Conservation (phyloP, 1,140 invertebrate species). For the Linepithema humile region DNA sequence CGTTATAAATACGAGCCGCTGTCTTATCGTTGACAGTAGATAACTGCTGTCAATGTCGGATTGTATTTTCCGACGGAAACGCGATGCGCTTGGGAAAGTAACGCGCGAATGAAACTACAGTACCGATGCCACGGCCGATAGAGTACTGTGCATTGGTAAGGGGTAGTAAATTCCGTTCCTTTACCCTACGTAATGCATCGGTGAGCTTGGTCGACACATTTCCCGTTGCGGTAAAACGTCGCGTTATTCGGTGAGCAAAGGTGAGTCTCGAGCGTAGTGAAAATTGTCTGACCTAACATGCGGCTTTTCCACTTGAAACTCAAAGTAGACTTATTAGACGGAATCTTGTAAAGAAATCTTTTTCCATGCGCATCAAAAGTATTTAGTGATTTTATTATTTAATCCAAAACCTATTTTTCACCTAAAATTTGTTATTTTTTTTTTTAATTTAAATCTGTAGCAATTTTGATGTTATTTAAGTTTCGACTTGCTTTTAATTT, state of each 20-base stretch:
- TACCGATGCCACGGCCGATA: conserved; percentile 74
- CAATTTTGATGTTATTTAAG: neutral
- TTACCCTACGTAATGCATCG: conserved; percentile 28
- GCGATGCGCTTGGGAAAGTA: neutral
- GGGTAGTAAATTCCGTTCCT: neutral
- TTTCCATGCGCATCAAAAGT: neutral
- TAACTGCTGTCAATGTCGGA: neutral
- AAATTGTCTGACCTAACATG: conserved; percentile 57
- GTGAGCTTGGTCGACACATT: neutral
- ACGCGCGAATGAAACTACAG: conserved; percentile 55
- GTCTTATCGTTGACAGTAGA: neutral
- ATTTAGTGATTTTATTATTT: neutral
- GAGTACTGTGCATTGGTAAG: conserved; percentile 58
- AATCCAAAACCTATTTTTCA: neutral
- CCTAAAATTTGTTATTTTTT: too few relatives aligned
- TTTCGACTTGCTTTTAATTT: neutral
- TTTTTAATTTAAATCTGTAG: neutral
- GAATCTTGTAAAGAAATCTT: neutral
- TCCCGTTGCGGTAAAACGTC: conserved; percentile 6
- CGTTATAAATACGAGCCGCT: conserved; percentile 15
- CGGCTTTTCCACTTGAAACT: conserved; percentile 55
- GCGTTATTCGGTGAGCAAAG: conserved; percentile 69
- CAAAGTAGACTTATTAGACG: neutral
- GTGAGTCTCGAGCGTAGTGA: neutral
- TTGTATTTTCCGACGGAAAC: neutral